Evolutionary conservation across 2,113 vertebrate genomes (phyloP).

Genomic region (Mellivora capensis): DNA sequence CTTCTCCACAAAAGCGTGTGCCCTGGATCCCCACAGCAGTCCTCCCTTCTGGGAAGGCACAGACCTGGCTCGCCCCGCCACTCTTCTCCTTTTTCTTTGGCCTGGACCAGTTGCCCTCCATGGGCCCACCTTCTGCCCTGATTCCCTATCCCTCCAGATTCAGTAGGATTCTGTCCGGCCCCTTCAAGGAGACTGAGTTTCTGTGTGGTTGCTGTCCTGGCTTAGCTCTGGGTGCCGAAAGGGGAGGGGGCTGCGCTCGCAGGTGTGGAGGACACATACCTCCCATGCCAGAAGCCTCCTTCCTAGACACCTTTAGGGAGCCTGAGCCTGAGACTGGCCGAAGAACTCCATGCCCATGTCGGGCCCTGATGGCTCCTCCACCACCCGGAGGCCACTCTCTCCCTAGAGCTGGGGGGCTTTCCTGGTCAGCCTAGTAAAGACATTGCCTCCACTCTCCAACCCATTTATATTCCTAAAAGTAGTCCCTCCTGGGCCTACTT

Average conservation of each 20-base stretch:
- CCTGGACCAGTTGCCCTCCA: not conserved
- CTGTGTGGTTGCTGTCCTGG: not conserved
- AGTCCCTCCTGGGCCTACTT: not conserved
- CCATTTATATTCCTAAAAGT: not conserved
- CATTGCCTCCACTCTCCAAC: not conserved
- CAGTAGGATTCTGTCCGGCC: accelerated
- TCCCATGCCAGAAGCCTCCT: not conserved
- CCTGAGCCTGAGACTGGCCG: not conserved
- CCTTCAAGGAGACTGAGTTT: not conserved
- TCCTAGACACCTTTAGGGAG: not conserved
- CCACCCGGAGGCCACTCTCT: not conserved
- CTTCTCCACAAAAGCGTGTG: not conserved
- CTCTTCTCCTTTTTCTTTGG: not conserved
- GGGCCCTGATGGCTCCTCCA: not conserved
- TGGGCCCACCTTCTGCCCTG: not conserved
- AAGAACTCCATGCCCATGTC: not conserved
- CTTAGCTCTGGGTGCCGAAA: not conserved
- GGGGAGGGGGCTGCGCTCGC: not conserved
- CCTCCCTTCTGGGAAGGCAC: not conserved
- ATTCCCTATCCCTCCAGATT: not conserved
- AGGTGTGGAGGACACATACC: not conserved
- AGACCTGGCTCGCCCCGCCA: not conserved
- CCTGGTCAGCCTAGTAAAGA: not conserved
- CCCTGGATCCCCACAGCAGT: accelerated
- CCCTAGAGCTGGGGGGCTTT: not conserved